Base-by-base conservation (phyloP, 1,140 invertebrate genomes). In the Leptinotarsa lineolata region DNA sequence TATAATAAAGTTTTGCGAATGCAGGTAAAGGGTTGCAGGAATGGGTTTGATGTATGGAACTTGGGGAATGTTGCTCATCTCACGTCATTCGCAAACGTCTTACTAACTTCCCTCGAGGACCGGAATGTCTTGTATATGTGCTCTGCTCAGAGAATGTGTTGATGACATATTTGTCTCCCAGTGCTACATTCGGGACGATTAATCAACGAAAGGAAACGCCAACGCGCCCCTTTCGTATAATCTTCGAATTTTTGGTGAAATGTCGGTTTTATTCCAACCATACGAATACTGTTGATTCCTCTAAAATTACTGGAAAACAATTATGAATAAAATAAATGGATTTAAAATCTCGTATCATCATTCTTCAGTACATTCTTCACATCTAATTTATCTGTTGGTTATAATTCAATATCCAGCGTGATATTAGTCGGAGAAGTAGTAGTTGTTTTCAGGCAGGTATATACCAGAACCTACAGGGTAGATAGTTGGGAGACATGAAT, bases 21-120 rank as follows among this genome's bases (percentile, higher is more conserved):
- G 15, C 68, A 70, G 68, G 68, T 70, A 59, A 70, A 70, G 68
- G 68, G 68, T 70, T 70, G 30, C 18, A 54, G 48, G 48, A 77
- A 79, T 79, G 80, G 74, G 72, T 80, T 82, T 81, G 79, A 82
- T 82, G 79, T 82, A 74, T 76, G 81, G 81, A 82, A 82, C 81
- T 81, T 80, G 61, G 81, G 65, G 81, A 82, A 82, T 82, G 81
- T 78, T 81, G 75, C 70, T 81, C 76, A 80, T 81, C 80, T 77
- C 74, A 70, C 79, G 74, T 79, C 79, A 74, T 74, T 76, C 67
- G 77, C 75, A 82, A 80, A 81, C 80, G 81, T 81, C 81, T 82
- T 82, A 79, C 79, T 79, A 81, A 81, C 74, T 77, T 81, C 79
- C 76, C 72, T 77, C 74, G 68, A 74, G 78, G 70, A 58, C 69